These are phyloP conservation scores for Drosophila asahinai DNA, from an alignment of 1,140 invertebrate genomes.

Conservation along the genomic window DNA sequence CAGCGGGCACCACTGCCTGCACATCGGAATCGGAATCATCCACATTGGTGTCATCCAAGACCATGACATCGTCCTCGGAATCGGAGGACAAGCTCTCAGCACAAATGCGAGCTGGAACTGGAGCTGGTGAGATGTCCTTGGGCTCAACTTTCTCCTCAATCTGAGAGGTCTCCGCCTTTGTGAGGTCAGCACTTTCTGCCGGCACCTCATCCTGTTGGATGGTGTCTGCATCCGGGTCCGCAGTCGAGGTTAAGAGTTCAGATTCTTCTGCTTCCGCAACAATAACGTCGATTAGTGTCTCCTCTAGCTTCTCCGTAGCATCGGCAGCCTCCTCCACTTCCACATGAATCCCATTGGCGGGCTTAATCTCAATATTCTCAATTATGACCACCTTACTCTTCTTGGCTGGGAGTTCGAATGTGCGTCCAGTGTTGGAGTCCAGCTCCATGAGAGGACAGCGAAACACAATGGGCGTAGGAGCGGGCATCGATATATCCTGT, in stretches of 20 bases:
- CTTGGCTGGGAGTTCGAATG: conserved; percentile 30
- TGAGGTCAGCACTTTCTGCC: background rate
- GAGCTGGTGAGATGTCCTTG: background rate
- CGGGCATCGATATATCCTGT: background rate
- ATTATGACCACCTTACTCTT: conserved; percentile 35
- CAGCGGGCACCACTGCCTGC: conserved; percentile 14
- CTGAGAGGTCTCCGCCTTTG: background rate
- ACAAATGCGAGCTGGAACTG: background rate
- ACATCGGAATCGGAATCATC: conserved; percentile 52
- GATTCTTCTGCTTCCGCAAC: background rate
- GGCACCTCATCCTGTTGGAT: background rate
- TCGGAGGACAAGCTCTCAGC: conserved; percentile 35
- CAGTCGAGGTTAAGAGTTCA: background rate
- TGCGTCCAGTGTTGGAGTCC: conserved; percentile 16
- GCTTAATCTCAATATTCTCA: conserved; percentile 50
- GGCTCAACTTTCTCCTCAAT: background rate
- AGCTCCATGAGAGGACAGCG: conserved; percentile 42
- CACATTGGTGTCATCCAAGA: conserved; percentile 57
- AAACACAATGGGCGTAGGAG: conserved; percentile 20
- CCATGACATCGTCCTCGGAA: conserved; percentile 68
- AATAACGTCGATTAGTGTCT: background rate
- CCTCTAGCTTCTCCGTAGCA: background rate
- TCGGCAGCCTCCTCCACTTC: no score
- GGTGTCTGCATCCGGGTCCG: no score
- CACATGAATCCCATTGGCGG: background rate